These are phyloP conservation scores for Microplitis mediator DNA, from an alignment of 1,140 invertebrate genomes.

Conservation along the genomic window DNA sequence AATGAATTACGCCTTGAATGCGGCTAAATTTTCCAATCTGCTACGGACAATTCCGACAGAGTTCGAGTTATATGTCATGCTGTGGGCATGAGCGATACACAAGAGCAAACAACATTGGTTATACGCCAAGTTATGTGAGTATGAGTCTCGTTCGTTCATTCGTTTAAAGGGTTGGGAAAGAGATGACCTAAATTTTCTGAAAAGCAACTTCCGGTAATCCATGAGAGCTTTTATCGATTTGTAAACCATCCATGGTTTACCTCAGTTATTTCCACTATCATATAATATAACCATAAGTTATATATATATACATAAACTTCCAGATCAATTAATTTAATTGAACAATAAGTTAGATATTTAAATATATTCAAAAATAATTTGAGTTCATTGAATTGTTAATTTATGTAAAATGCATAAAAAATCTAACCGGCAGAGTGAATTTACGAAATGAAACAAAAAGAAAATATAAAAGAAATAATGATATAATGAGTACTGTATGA, in stretches of 20 bases:
- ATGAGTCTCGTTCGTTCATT: not conserved
- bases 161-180: not conserved
- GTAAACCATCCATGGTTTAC: slow-evolving; percentile 7
- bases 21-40: slow-evolving; percentile 21
- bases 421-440: no score
- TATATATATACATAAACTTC: not conserved
- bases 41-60: slow-evolving; percentile 1
- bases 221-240: slow-evolving; percentile 27
- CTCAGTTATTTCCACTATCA: slow-evolving; percentile 13
- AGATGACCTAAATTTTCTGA: slow-evolving; percentile 31
- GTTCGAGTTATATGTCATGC: slow-evolving; percentile 18
- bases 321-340: no score
- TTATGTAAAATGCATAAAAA: no score
- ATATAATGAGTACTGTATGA: slow-evolving; percentile 31
- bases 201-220: slow-evolving; percentile 28
- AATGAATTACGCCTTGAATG: slow-evolving; percentile 20
- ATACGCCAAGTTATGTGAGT: slow-evolving; percentile 38
- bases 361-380: no score
- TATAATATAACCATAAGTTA: not conserved
- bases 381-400: no score
- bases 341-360: no score
- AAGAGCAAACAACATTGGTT: slow-evolving; percentile 33
- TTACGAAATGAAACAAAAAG: no score
- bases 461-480: slow-evolving; percentile 15
- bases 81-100: slow-evolving; percentile 12